Evolutionary conservation across 2,797 vertebrate genomes (phyloP), one percentile per base, ranked within the genome.

Genomic region (Hydrophis major): DNA sequence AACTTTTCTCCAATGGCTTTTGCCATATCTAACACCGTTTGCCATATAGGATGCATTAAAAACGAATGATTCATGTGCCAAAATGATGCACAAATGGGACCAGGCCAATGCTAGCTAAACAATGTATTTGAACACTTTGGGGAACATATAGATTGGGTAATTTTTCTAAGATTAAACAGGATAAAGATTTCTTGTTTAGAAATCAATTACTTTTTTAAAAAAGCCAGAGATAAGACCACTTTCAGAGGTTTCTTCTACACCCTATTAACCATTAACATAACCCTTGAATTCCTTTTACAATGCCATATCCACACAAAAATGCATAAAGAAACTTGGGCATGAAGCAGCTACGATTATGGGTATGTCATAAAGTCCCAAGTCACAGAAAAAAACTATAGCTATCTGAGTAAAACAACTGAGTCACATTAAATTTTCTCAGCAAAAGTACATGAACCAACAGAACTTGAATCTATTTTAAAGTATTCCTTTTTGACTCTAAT

Each of bases 51-150:
- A 32, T 69, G 32, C 28, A 37, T 74, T 56, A 88, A 37, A 92
- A 69, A 32, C 37, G 12, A 37, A 78, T 25, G 12, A 6, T n/a
- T n/a, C 47, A 57, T 86, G 18, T 6, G 27, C 2, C 57, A 28
- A 56, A 83, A 37, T 63, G 66, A 47, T 78, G 50, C 42, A 91
- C 37, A 78, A 93, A 91, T 94, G 92, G 88, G 93, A 95, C 95
- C 94, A 95, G 92, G 93, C 90, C 90, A 88, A 57, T 50, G 89
- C 60, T 95, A 92, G 83, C 90, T 94, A 61, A 94, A 94, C 93
- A 95, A 96, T 90, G 95, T 88, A 94, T 95, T 78, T 86, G 55
- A 95, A 47, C 91, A 90, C 90, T 90, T 96, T 66, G 92, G 93
- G 94, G 90, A 95, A 89, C 74, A 28, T 16, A 60, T 27, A 93